Conservation (phyloP, 2,888 invertebrate genomes). For the Meandrusa payeni region DNA sequence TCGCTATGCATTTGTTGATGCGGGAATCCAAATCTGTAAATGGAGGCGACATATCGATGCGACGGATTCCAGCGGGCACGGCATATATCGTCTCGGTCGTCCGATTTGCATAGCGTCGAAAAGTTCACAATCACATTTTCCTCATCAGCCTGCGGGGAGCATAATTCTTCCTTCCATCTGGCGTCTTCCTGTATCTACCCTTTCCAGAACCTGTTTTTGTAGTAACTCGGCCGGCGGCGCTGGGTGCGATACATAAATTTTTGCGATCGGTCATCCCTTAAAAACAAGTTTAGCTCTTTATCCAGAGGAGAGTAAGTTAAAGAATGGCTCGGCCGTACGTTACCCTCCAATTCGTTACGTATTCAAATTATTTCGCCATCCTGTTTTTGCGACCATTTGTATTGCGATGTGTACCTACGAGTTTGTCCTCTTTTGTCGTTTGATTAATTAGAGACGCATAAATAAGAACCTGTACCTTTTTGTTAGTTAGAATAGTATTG, state of each 20-base stretch:
- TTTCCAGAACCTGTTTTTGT: slow-evolving; percentile 68
- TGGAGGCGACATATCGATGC: slow-evolving; percentile 53
- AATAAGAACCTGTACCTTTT: slow-evolving; percentile 29
- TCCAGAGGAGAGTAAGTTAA: slow-evolving; percentile 71
- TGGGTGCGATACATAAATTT: slow-evolving; percentile 79
- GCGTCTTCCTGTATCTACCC: slow-evolving; percentile 77
- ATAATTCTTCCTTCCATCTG: slow-evolving; percentile 78
- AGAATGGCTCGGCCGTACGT: slow-evolving; percentile 71
- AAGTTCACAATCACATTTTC: slow-evolving; percentile 79
- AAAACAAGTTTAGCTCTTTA: slow-evolving; percentile 81
- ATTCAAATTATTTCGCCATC: slow-evolving; percentile 76
- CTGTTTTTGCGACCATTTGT: slow-evolving; percentile 73
- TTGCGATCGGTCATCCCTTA: slow-evolving; percentile 80
- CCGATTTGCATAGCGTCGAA: slow-evolving; percentile 76
- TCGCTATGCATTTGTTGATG: slow-evolving; percentile 41
- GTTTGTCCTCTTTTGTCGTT: slow-evolving; percentile 50
- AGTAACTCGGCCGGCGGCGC: slow-evolving; percentile 68
- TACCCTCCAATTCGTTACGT: slow-evolving; percentile 76
- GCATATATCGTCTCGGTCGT: slow-evolving; percentile 60
- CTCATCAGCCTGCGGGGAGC: slow-evolving; percentile 78
- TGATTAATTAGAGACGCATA: slow-evolving; percentile 54
- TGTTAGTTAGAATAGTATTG: slow-evolving; percentile 24
- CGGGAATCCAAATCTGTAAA: slow-evolving; percentile 56
- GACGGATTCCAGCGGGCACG: slow-evolving; percentile 49
- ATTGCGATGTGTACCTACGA: slow-evolving; percentile 51